These are phyloP conservation scores for Diarsia brunnea DNA, from an alignment of 2,888 invertebrate species.

Conservation along the genomic window DNA sequence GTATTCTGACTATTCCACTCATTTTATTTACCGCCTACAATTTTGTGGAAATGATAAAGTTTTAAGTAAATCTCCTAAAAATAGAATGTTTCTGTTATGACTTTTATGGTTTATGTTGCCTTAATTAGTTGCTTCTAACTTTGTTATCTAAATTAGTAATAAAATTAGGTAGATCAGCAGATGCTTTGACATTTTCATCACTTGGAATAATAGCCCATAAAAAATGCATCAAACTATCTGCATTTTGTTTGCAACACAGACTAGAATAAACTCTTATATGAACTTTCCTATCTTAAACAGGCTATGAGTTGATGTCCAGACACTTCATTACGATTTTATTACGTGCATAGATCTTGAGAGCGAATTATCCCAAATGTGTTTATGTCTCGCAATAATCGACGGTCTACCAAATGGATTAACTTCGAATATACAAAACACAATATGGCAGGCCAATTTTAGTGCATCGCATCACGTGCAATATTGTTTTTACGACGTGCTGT, in stretches of 20 bases:
- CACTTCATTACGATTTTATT: slow-evolving; percentile 52
- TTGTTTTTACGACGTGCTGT: slow-evolving; percentile 68
- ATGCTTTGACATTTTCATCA: too few species aligned
- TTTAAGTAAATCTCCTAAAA: neutral
- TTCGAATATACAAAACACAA: slow-evolving; percentile 43
- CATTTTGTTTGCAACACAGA: neutral
- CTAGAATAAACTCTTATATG: neutral
- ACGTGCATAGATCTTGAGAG: slow-evolving; percentile 39
- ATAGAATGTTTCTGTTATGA: neutral
- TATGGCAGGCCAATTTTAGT: slow-evolving; percentile 63
- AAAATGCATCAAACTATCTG: neutral
- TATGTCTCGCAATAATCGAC: slow-evolving; percentile 45
- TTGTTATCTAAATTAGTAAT: neutral
- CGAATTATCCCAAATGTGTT: slow-evolving; percentile 52
- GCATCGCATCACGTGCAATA: slow-evolving; percentile 70
- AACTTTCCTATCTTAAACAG: slow-evolving; percentile 17
- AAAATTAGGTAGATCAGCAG: slow-evolving; percentile 4
- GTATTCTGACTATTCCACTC: neutral
- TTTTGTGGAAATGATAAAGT: neutral
- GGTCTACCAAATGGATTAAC: slow-evolving; percentile 49
- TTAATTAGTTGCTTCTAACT: neutral
- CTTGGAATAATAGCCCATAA: neutral
- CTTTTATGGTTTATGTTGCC: neutral
- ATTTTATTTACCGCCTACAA: slow-evolving; percentile 3
- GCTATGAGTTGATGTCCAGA: slow-evolving; percentile 24